These are phyloP conservation scores for Tetraneura akinire DNA, from an alignment of 1,140 invertebrate genomes.

Conservation along the genomic window DNA sequence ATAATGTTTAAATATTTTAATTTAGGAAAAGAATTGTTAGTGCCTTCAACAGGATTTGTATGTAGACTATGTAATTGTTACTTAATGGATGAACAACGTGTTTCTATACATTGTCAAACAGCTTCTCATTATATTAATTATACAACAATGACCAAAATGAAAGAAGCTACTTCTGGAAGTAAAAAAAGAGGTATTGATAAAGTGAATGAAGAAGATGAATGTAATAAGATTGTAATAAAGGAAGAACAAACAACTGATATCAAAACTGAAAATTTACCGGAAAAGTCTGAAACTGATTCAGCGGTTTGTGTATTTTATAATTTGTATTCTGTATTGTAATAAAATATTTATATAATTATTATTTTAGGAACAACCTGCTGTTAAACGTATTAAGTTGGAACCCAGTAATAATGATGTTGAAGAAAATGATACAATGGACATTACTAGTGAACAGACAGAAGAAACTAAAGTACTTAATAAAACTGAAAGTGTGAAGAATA, in stretches of 20 bases:
- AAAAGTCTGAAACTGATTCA: background rate
- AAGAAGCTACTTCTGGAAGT: background rate
- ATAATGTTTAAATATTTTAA: too few species aligned
- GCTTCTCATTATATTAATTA: slow-evolving; percentile 42
- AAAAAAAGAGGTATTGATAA: slow-evolving; percentile 29
- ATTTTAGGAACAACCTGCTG: background rate
- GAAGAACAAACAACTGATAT: background rate
- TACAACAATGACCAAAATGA: slow-evolving; percentile 47
- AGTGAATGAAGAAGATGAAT: background rate
- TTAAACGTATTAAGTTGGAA: slow-evolving; percentile 34
- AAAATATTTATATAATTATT: background rate
- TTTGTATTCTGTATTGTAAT: background rate
- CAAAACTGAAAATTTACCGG: background rate
- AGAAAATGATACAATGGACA: background rate
- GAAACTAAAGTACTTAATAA: background rate
- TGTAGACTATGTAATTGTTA: slow-evolving; percentile 33
- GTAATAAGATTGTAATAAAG: background rate
- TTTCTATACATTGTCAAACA: slow-evolving; percentile 38
- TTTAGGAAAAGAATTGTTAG: slow-evolving; percentile 41
- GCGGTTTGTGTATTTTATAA: background rate
- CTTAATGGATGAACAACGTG: slow-evolving; percentile 5
- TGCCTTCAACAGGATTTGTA: slow-evolving; percentile 5
- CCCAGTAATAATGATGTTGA: background rate
- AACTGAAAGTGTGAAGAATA: background rate
- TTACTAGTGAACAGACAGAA: background rate